phyloP scores from a whole-genome alignment of 2,797 vertebrate genomes.

The Adelosebastes latens region DNA sequence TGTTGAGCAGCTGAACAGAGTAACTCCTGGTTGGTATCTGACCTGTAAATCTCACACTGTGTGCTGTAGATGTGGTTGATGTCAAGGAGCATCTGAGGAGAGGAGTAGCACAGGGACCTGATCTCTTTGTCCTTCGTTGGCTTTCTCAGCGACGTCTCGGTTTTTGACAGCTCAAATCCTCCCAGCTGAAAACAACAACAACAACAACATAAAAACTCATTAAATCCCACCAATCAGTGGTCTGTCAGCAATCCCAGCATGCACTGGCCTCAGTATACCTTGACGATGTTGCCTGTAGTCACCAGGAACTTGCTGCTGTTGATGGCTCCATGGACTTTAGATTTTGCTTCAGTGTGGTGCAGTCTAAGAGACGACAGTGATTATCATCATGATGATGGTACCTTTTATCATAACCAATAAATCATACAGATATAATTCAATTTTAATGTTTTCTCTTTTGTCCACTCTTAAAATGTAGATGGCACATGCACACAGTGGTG shows the following conservation, averaged over 20 bases:
- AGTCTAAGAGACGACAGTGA: constrained; percentile 73
- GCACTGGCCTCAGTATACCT: constrained; percentile 75
- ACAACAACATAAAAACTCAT: not conserved
- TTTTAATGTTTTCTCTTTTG: not conserved
- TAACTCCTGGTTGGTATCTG: not conserved
- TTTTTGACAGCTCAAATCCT: constrained; percentile 89
- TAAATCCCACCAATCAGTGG: not conserved
- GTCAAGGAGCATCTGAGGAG: constrained; percentile 82
- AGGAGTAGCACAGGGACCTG: constrained; percentile 75
- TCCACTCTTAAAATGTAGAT: not conserved
- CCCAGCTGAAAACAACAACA: constrained; percentile 79
- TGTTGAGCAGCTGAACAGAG: not conserved
- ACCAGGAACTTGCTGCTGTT: constrained; percentile 90
- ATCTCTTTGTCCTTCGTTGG: constrained; percentile 18
- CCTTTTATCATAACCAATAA: not conserved
- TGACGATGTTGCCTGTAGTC: constrained; percentile 84
- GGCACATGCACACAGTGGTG: not conserved
- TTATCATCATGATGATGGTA: not conserved
- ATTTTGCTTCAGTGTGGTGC: constrained; percentile 85
- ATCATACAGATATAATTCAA: not conserved
- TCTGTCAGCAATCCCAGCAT: not conserved
- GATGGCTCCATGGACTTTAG: constrained; percentile 86
- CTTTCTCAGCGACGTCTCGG: constrained; percentile 86
- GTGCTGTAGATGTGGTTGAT: constrained; percentile 76
- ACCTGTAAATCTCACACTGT: constrained; percentile 93